A percentile compares a stretch with the other conserved stretches of the same genome.
These are phyloP conservation scores for Pteromalus puparum DNA, from an alignment of 1,140 invertebrate species.

Conservation along the genomic window DNA sequence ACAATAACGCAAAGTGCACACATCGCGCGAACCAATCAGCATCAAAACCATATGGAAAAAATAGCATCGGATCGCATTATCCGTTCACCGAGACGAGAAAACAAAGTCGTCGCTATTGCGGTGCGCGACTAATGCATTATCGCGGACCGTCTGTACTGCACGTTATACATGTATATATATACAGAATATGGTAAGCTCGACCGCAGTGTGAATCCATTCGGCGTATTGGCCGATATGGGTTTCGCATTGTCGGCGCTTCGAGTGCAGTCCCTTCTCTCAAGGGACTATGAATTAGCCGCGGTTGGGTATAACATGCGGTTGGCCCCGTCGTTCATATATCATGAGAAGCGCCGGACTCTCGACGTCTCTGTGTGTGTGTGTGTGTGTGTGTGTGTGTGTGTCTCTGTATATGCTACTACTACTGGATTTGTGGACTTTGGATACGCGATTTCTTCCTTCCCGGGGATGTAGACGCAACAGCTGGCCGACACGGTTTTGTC, in stretches of 20 bases:
- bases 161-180: neutral
- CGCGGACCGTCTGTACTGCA: no score
- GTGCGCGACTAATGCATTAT: no score
- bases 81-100: no score
- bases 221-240: slow-evolving; percentile 15
- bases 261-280: neutral
- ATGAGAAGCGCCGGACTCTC: neutral
- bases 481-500: no score
- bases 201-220: slow-evolving; percentile 32
- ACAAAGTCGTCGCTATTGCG: no score
- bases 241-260: slow-evolving; percentile 1
- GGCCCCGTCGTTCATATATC: slow-evolving; percentile 17
- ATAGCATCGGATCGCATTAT: no score
- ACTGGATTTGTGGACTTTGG: neutral
- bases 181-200: slow-evolving; percentile 1
- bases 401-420: no score
- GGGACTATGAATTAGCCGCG: slow-evolving; percentile 34
- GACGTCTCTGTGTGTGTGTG: neutral
- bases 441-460: slow-evolving; percentile 34
- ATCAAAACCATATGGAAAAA: no score
- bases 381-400: no score
- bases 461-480: no score
- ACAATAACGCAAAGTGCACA: no score
- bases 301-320: neutral
- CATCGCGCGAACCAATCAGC: no score